Base-by-base conservation (phyloP, 2,888 invertebrate species). In the Heliconius sara region DNA sequence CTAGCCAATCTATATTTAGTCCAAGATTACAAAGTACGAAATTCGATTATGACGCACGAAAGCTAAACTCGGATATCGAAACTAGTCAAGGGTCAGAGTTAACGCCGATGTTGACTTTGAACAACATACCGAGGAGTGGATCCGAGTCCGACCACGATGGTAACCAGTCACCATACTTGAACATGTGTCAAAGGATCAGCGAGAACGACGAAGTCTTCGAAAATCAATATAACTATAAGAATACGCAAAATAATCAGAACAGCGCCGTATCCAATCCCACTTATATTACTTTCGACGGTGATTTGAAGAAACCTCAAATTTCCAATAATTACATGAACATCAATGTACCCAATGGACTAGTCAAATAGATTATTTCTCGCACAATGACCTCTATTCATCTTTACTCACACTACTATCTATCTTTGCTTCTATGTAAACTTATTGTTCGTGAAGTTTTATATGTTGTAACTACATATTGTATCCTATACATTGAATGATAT, bases 31-130 rank as follows among this genome's bases (percentile, higher is more conserved):
- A 88, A 4, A 89, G 89, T 9, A 90, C 91, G 5, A 93, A 94
- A 81, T 96, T 96, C 85, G 93, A 95, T 83, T 96, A 97, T 86
- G 94, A 95, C 76, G 84, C 92, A 30, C 90, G 89, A 52, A 91
- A 89, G 84, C 87, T 91, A 74, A 91, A 91, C 83, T 84, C 88
- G 0, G 88, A 88, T 77, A 90, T 84, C 66, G 89, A 88, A 77
- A 52, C 76, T 27, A 89, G 85, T 71, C 88, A 90, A 74, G 92
- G 92, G 1, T 91, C 92, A 1, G 96, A 96, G 85, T 84, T 95
- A 65, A 91, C 96, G 0, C 96, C 96, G 0, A 96, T 96, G 96
- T 87, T 96, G 71, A 91, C 93, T 25, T 85, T 94, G 6, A 91
- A 91, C 84, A 94, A 93, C 81, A 85, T 94, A 34, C 90, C 93